Conservation (phyloP, 2,888 invertebrate genomes). For the Agonopterix alstromeriana region DNA sequence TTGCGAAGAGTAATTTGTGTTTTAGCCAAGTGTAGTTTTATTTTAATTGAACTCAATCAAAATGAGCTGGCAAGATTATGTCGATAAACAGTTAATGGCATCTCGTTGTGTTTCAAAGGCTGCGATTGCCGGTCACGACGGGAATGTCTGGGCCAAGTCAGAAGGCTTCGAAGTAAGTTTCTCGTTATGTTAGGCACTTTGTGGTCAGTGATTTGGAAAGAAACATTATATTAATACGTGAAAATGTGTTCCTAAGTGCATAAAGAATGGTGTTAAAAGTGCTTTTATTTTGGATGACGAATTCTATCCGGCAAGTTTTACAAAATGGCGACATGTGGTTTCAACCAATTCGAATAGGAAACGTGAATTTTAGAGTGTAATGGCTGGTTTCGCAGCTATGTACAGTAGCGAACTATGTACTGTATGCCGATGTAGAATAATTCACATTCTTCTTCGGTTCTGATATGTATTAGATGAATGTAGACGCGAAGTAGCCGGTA, state of each 20-base stretch:
- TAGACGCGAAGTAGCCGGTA: no score
- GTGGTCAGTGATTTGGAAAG: slow-evolving; percentile 42
- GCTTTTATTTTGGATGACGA: slow-evolving; percentile 47
- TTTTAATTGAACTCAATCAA: slow-evolving; percentile 75
- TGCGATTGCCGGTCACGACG: slow-evolving; percentile 96
- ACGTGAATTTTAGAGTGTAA: slow-evolving; percentile 11
- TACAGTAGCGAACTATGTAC: not conserved
- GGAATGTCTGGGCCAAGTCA: slow-evolving; percentile 96
- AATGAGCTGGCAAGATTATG: slow-evolving; percentile 99
- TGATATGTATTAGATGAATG: no score
- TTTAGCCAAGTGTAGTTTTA: slow-evolving; percentile 73
- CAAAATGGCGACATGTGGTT: slow-evolving; percentile 77
- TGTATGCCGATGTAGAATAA: slow-evolving; percentile 2
- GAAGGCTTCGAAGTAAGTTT: slow-evolving; percentile 94
- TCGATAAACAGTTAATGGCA: slow-evolving; percentile 97
- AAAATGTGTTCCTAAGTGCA: slow-evolving; percentile 27
- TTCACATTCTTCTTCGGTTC: no score
- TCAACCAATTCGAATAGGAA: slow-evolving; percentile 45
- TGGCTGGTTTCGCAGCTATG: not conserved
- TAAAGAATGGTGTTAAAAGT: slow-evolving; percentile 33
- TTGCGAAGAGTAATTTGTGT: slow-evolving; percentile 66
- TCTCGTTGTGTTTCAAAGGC: slow-evolving; percentile 96
- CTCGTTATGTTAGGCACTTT: slow-evolving; percentile 34
- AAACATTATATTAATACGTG: slow-evolving; percentile 17
- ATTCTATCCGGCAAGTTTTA: slow-evolving; percentile 65